Evolutionary conservation across 2,113 vertebrate species (phyloP).

Genomic region (Chlamydotis undulata): DNA sequence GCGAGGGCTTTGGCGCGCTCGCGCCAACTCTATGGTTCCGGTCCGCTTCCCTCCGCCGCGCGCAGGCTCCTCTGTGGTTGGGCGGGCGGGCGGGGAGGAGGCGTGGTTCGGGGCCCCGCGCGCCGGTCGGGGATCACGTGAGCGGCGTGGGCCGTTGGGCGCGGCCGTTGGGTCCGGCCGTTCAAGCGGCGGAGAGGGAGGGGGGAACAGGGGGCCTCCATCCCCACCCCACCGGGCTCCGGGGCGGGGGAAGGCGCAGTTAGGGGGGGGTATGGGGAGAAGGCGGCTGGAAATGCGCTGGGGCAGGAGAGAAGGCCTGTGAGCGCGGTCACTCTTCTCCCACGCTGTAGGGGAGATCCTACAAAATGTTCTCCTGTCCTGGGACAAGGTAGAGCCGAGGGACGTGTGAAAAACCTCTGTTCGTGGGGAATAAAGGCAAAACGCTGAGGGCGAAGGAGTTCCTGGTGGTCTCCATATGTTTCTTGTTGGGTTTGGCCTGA

Average conservation of each 20-base stretch:
- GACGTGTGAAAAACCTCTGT: neutral
- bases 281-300: too few species aligned
- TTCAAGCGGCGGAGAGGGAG: neutral
- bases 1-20: fast-evolving
- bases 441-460: neutral
- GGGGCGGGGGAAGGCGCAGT: neutral
- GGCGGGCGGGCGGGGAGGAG: too few species aligned
- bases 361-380: neutral
- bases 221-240: too few species aligned
- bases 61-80: neutral
- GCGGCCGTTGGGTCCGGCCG: fast-evolving
- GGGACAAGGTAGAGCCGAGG: neutral
- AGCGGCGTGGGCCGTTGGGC: too few species aligned
- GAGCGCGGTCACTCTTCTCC: too few species aligned
- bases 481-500: neutral
- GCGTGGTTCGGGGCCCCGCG: neutral
- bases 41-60: neutral
- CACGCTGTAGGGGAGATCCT: fast-evolving
- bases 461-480: neutral
- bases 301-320: neutral
- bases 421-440: fast-evolving
- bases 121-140: neutral
- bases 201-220: too few species aligned
- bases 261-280: too few species aligned
- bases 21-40: fast-evolving